These are phyloP conservation scores for Chymomyza caudatula DNA, from an alignment of 2,888 invertebrate genomes.

Conservation along the genomic window DNA sequence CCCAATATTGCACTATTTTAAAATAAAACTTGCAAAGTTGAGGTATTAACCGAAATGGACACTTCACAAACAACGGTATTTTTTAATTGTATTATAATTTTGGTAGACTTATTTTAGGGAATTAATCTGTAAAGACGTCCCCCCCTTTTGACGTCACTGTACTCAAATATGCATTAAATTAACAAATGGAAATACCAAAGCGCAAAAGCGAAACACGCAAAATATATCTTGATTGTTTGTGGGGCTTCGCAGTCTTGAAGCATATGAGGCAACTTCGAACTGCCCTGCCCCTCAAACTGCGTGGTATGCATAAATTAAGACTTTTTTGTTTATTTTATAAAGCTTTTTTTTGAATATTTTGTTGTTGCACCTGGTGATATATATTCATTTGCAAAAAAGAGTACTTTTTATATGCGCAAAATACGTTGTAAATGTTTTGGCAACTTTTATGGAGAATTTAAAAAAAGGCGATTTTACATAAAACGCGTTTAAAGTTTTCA, in stretches of 20 bases:
- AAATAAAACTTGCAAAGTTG: too few relatives aligned
- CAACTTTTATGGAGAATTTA: too few relatives aligned
- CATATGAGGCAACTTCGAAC: slow-evolving; percentile 10
- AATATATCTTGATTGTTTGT: slow-evolving; percentile 19
- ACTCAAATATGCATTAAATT: slow-evolving; percentile 40
- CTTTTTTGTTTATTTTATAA: neutral
- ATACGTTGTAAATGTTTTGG: too few relatives aligned
- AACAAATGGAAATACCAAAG: slow-evolving; percentile 57
- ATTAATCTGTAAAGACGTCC: too few relatives aligned
- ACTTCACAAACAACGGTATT: too few relatives aligned
- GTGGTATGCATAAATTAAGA: slow-evolving; percentile 38
- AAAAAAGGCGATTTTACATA: too few relatives aligned
- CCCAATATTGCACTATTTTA: too few relatives aligned
- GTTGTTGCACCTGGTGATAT: slow-evolving; percentile 11
- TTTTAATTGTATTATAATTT: too few relatives aligned
- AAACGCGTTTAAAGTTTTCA: too few relatives aligned
- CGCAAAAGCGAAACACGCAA: slow-evolving; percentile 49
- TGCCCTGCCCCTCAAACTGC: slow-evolving; percentile 6
- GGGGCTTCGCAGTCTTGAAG: neutral
- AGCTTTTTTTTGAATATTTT: neutral
- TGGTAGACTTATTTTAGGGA: too few relatives aligned
- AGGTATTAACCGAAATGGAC: too few relatives aligned
- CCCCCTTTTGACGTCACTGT: too few relatives aligned
- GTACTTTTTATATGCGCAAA: neutral
- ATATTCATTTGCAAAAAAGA: neutral